Conservation (phyloP, 2,113 vertebrate species). For the Danio rerio region GRCz12tu NC_133198.1:24425501-24426000, state of each 20-base stretch:
- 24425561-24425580: slow-evolving; percentile 47
- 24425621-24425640: slow-evolving; percentile 56
- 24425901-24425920: slow-evolving; percentile 84
- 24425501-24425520: slow-evolving; percentile 28
- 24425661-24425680: neutral
- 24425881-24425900: slow-evolving; percentile 86
- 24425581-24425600: slow-evolving; percentile 34
- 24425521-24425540: slow-evolving; percentile 28
- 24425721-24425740: neutral
- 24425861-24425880: slow-evolving; percentile 85
- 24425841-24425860: slow-evolving; percentile 80
- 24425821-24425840: slow-evolving; percentile 77
- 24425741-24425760: neutral
- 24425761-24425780: neutral
- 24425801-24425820: slow-evolving; percentile 82
- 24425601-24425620: slow-evolving; percentile 59
- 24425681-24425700: slow-evolving; percentile 38
- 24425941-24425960: slow-evolving; percentile 77
- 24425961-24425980: slow-evolving; percentile 74
- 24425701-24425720: slow-evolving; percentile 9
- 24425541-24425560: slow-evolving; percentile 30
- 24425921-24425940: slow-evolving; percentile 83
- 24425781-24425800: neutral
- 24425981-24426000: slow-evolving; percentile 86
- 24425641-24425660: slow-evolving; percentile 61